Evolutionary conservation across 2,113 vertebrate species (phyloP).

Genomic region (Ornithorhynchus anatinus): DNA sequence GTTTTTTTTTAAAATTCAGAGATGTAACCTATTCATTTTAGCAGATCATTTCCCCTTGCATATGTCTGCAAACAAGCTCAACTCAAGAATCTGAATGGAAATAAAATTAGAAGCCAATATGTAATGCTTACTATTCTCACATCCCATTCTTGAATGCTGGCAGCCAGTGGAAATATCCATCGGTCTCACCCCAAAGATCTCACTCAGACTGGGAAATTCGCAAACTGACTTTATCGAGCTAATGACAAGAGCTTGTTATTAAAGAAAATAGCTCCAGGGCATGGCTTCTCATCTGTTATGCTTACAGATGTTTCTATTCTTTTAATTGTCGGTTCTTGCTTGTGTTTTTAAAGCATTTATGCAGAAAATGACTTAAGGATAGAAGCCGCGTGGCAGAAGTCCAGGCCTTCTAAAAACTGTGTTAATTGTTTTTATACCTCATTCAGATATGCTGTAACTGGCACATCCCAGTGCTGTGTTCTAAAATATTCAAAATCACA

Average conservation of each 20-base stretch:
- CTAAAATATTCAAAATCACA: slow-evolving; percentile 53
- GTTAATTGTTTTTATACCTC: slow-evolving; percentile 47
- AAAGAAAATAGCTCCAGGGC: not conserved
- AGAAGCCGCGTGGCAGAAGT: slow-evolving; percentile 16
- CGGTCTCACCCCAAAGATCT: not conserved
- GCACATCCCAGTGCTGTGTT: slow-evolving; percentile 44
- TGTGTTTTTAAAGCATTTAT: slow-evolving; percentile 6
- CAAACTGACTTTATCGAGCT: not conserved
- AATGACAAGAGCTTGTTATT: not conserved
- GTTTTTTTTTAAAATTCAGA: too few relatives aligned
- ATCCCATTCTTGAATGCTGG: not conserved
- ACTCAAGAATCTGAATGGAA: not conserved
- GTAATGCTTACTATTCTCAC: not conserved
- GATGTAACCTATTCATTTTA: not conserved
- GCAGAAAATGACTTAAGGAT: slow-evolving; percentile 11
- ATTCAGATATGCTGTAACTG: slow-evolving; percentile 58
- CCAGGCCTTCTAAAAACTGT: slow-evolving; percentile 21
- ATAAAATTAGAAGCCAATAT: not conserved
- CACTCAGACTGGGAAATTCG: not conserved
- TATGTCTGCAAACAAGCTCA: not conserved
- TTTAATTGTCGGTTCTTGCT: not conserved
- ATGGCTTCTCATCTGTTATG: too few relatives aligned
- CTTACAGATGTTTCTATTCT: not conserved
- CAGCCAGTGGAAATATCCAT: slow-evolving; percentile 29
- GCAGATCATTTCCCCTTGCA: not conserved